Evolutionary conservation across 2,888 invertebrate genomes (phyloP), one percentile per base, ranked within the genome.

Genomic region (Rhagonycha lutea): DNA sequence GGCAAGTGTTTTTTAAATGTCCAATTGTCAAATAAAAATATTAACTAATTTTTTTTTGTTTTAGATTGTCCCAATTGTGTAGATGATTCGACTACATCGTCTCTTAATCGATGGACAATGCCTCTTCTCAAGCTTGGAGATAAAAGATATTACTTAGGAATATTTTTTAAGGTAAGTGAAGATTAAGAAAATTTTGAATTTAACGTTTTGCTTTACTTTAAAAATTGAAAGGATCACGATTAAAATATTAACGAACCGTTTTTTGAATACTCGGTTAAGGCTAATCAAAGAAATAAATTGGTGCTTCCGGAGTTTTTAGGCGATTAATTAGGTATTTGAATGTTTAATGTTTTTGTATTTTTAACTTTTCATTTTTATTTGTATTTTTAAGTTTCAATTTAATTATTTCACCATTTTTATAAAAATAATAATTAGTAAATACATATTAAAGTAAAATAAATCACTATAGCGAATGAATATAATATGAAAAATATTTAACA

Each of bases 61-160:
- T 62, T 90, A 94, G 95, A 96, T 88, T 96, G 95, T 87, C 92
- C 94, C 75, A 95, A 94, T 85, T 96, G 96, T 86, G 92, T 92
- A 79, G 94, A 94, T 82, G 95, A 96, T 79, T 91, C 63, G 63
- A 92, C 78, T 4, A 78, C 83, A 77, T 89, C 92, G 18, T 89
- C 91, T 47, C 90, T 93, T 60, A 94, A 94, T 85, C 91, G 95
- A 86, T 96, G 96, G 96, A 95, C 95, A 71, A 96, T 96, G 96
- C 96, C 96, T 10, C 89, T 96, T 76, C 90, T 95, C 81, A 96
- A 95, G 86, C 92, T 95, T 67, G 96, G 96, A 63, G 95, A 96
- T 85, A 97, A 96, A 88, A 90, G 94, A 84, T 96, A 96, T 86
- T 97, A 97, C 86, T 89, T 97, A 84, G 96, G 96, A 85, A 96